Base-by-base conservation (phyloP, 2,888 invertebrate genomes). In the Serripes groenlandicus region DNA sequence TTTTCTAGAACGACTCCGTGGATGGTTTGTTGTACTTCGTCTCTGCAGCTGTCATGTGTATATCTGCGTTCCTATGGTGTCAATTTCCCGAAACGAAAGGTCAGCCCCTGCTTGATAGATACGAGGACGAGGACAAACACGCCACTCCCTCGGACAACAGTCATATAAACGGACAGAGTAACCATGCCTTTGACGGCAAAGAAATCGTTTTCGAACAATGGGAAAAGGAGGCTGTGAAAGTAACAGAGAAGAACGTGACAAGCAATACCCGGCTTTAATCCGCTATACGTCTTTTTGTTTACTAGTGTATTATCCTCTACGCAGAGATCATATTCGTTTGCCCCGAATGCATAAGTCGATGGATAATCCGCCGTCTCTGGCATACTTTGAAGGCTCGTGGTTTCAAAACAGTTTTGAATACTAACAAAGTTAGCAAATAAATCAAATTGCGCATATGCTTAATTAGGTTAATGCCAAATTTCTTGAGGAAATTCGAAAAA, bases 31-130 rank as follows among this genome's bases (percentile, higher is more conserved):
- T 66, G 42, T 66, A 42, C 21, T 66, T 66, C n/a, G 66, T 66
- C 23, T 37, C 66, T 5, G 66, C 66, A 3, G 66, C 42, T 42
- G 66, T 66, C 26, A 66, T 66, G 66, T 66, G 23, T 42, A 42
- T 66, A 37, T 66, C 66, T 11, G 66, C 66, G 21, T 42, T 37
- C 15, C 66, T 66, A 26, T 66, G 66, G 66, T 66, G 66, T 42
- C 66, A 66, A 28, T 66, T 66, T 42, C 66, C 66, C 2, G 66
- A 66, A 35, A 66, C 66, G 11, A 66, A 66, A 28, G 66, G 66
- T 23, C 66, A 66, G 26, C 66, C 66, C 15, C 66, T 66, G 0
- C 23, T 1, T 26, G 66, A 66, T 28, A 66, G 42, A 26, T 66
- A 66, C 28, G 42, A 23, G 4, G 66, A 66, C n/a, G 42, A 26